Conservation (phyloP, 2,113 vertebrate genomes). For the Puffinus mauretanicus region DNA sequence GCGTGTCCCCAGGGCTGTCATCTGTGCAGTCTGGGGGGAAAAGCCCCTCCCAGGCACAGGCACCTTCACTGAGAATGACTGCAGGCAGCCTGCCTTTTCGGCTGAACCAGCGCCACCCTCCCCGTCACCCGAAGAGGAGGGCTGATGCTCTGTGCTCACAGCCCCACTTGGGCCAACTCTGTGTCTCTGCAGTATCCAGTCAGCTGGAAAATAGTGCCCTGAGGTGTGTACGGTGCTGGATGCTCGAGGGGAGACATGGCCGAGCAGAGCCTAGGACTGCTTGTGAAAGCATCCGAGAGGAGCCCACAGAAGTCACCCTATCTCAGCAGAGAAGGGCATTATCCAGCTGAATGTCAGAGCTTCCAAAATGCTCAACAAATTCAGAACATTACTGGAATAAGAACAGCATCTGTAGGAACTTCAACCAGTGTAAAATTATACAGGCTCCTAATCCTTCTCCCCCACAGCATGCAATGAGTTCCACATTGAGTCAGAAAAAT, state of each 20-base stretch:
- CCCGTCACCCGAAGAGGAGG: not conserved
- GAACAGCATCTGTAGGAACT: constrained; percentile 19
- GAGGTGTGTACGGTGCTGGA: not conserved
- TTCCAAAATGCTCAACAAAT: constrained; percentile 36
- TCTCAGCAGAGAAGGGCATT: not conserved
- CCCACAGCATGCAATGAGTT: not conserved
- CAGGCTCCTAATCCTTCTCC: constrained; percentile 11
- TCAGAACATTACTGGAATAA: constrained; percentile 47
- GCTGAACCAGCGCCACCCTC: not conserved
- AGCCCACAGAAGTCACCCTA: not conserved
- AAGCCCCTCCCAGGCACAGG: not conserved
- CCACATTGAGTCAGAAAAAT: not conserved
- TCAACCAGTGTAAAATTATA: constrained; percentile 34
- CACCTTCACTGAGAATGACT: not conserved
- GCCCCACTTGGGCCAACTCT: not conserved
- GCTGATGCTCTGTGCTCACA: not conserved
- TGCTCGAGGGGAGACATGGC: not conserved
- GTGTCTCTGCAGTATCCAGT: not conserved
- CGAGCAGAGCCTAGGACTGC: not conserved
- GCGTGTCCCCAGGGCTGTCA: not conserved
- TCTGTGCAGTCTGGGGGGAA: not conserved
- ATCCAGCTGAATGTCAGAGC: not conserved
- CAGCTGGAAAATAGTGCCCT: not conserved
- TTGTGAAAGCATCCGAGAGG: not conserved
- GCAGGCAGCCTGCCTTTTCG: not conserved